Evolutionary conservation across 1,140 invertebrate genomes (phyloP), one percentile per base, ranked within the genome.

Genomic region (Polyergus mexicanus): DNA sequence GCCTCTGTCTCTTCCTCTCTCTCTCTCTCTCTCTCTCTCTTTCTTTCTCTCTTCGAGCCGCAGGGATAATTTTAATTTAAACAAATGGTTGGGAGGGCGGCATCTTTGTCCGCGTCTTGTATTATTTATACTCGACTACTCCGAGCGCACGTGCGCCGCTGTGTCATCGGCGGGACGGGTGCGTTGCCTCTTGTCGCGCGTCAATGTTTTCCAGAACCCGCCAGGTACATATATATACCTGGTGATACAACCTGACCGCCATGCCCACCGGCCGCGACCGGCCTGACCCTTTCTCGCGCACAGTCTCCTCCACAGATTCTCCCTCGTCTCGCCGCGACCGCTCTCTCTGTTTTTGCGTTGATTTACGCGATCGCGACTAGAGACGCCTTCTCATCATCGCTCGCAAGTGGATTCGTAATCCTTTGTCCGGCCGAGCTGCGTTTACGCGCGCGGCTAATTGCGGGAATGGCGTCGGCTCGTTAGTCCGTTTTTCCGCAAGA

Each of bases 11-110:
- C 38, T 38, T 38, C 58, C 72, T 35, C 28, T 87, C 41, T 74
- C 74, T 86, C 72, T 10, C 74, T 38, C 74, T 19, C 19, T 25
- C 22, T 75, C 35, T 47, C 85, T 74, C 86, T 78, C 88, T 84
- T n/a, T n/a, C n/a, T n/a, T n/a, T 71, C 65, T 22, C 84, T 19
- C 51, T 56, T 47, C 35, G 35, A 47, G 28, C 68, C 62, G 72
- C 78, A 86, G 85, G 89, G 92, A 95, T 94, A 94, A 95, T 95
- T 95, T 95, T 95, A 95, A 95, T 95, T 95, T 94, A 94, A 95
- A 95, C 94, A 95, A 95, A 95, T 94, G 94, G 93, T 93, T 92
- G 90, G 89, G 91, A 92, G 93, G 93, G 94, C 94, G 94, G 94
- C 93, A 93, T 94, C 94, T 95, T 95, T 95, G 95, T 95, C 93